Conservation (phyloP, 2,113 vertebrate species). For the Caracal caracal region DNA sequence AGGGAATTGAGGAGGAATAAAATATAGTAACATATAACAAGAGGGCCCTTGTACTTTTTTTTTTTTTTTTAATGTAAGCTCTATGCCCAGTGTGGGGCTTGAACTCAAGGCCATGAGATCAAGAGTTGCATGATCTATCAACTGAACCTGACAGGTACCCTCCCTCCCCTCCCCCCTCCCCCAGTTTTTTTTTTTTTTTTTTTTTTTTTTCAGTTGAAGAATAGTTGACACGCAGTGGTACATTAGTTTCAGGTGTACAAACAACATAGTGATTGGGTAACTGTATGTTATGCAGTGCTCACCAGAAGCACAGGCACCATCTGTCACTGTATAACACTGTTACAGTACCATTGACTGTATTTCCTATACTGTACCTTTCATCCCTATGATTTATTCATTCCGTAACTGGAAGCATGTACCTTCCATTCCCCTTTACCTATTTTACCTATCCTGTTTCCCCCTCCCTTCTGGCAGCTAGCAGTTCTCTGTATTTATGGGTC, state of each 20-base stretch:
- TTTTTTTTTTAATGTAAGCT: not conserved
- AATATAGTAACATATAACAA: not conserved
- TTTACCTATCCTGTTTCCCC: not conserved
- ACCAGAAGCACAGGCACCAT: not conserved
- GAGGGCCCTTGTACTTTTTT: not conserved
- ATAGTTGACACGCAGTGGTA: not conserved
- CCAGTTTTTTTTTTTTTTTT: not conserved
- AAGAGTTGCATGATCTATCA: not conserved
- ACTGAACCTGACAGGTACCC: not conserved
- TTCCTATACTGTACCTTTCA: not conserved
- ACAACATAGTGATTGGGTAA: not conserved
- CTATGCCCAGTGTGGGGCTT: not conserved
- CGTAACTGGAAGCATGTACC: not conserved
- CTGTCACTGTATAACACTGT: not conserved
- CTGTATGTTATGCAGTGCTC: not conserved
- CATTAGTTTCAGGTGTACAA: not conserved
- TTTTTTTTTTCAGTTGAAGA: not conserved
- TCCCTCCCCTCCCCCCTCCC: not conserved
- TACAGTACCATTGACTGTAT: not conserved
- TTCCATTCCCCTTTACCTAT: not conserved
- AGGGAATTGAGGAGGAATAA: not conserved
- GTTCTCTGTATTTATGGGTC: not conserved
- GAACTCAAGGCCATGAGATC: not conserved
- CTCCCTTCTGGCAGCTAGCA: not conserved
- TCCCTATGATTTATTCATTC: not conserved